Base-by-base conservation (phyloP, 1,140 invertebrate genomes). In the Neoseiulus cucumeris region DNA sequence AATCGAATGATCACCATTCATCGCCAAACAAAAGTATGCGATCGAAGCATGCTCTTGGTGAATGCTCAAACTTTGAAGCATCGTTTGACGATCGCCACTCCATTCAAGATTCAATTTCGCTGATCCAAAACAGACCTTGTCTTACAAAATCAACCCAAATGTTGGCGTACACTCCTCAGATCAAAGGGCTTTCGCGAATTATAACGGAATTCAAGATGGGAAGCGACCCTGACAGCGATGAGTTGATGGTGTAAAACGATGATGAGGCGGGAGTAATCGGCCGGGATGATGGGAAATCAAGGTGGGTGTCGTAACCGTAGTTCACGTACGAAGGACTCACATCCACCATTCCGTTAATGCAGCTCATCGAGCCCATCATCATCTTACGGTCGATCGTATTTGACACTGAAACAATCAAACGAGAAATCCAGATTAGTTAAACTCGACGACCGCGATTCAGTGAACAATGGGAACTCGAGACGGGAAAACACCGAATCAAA, bases 301-400 rank as follows among this genome's bases (percentile, higher is more conserved):
- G 51, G 22, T 59, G 51, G 6, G 51, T 25, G 22, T 59, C 51
- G 33, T 59, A 59, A 25, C 25, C 51, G 33, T 59, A 59, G 51
- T 59, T 59, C 2, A 59, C 51, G 51, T 59, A 59, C 9, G 51
- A 59, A 17, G 51, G 51, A 14, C 51, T 33, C 51, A 59, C 51
- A 33, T 59, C 51, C 1, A 59, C 51, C 51, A 59, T 59, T 25
- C 51, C 51, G 51, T 59, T 59, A 5, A 59, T 59, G 51, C 51
- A 59, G 51, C 51, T 59, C 51, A 59, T 59, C 2, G 51, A 59
- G 51, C 51, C 51, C 51, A 59, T 59, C 51, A 59, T 59, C 12
- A 59, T 25, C 22, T 59, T 59, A 33, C 51, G 51, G 22, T 59
- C 51, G 51, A 59, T 59, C 22, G 51, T 59, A 59, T 33, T 59